Evolutionary conservation across 2,888 invertebrate genomes (phyloP).

Genomic region (Hartigia nigra): DNA sequence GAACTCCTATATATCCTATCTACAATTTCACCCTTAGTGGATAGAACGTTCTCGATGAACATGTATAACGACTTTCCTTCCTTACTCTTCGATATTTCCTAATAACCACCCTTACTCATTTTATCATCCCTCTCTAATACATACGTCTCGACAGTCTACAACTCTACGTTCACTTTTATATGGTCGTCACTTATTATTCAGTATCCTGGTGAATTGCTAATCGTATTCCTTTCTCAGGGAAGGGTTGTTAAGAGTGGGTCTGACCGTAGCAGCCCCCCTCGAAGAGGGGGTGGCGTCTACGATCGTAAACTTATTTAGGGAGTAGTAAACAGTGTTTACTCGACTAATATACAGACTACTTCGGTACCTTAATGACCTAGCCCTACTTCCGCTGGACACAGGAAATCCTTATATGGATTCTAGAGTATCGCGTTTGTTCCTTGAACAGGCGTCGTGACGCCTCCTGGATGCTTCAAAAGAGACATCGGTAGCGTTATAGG

Average conservation of each 20-base stretch:
- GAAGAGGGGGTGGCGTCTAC: neutral
- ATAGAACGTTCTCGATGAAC: neutral
- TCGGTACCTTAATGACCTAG: conserved; percentile 47
- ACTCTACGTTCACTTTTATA: neutral
- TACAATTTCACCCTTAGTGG: neutral
- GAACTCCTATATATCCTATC: neutral
- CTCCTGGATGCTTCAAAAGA: neutral
- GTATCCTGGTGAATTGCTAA: neutral
- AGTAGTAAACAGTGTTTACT: conserved; percentile 55
- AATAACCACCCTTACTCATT: neutral
- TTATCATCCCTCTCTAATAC: neutral
- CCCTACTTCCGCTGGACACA: conserved; percentile 15
- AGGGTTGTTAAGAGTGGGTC: neutral
- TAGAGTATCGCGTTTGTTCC: conserved; percentile 32
- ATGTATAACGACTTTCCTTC: neutral
- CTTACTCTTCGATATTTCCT: neutral
- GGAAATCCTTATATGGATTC: conserved; percentile 34
- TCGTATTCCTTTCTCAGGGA: neutral
- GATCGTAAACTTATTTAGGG: conserved; percentile 50
- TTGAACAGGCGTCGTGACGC: neutral
- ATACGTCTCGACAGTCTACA: neutral
- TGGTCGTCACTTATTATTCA: neutral
- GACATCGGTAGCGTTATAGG: conserved; percentile 6
- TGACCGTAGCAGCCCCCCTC: neutral
- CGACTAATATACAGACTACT: conserved; percentile 47